phyloP scores from a whole-genome alignment of 1,140 invertebrate species.

The Lasaia peninsularis region DNA sequence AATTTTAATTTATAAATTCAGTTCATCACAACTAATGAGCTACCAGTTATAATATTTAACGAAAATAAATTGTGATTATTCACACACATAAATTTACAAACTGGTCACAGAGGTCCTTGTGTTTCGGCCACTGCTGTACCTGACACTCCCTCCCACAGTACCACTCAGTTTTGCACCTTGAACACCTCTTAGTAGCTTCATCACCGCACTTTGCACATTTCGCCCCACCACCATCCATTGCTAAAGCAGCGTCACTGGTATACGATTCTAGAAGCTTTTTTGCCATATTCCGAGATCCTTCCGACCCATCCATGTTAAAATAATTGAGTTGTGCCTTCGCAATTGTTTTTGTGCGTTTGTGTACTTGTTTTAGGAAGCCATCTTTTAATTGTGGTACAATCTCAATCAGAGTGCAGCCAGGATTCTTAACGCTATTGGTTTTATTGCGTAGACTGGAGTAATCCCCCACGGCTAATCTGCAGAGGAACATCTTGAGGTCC shows the following conservation, averaged over 20 bases:
- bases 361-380: conserved; percentile 57
- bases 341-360: conserved; percentile 57
- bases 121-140: conserved; percentile 78
- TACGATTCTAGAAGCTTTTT: conserved; percentile 67
- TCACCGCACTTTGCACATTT: conserved; percentile 77
- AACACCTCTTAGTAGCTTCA: conserved; percentile 77
- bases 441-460: conserved; percentile 48
- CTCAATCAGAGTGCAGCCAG: conserved; percentile 66
- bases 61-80: neutral
- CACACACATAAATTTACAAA: conserved; percentile 25
- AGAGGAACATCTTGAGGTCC: conserved; percentile 85
- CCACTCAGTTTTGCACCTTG: conserved; percentile 78
- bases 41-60: too few relatives aligned
- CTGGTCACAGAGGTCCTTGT: conserved; percentile 77
- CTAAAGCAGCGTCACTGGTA: conserved; percentile 76
- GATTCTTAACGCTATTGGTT: conserved; percentile 51
- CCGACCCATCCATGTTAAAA: conserved; percentile 58
- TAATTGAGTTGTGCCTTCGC: conserved; percentile 58
- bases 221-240: conserved; percentile 70
- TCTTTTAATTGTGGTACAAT: conserved; percentile 70
- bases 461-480: conserved; percentile 61
- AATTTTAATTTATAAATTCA: too few relatives aligned
- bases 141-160: conserved; percentile 80
- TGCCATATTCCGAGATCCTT: conserved; percentile 51
- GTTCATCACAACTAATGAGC: too few relatives aligned